Percentiles rank a stretch among this genome's conserved stretches.
phyloP scores from a whole-genome alignment of 23 tunicate species.

The Trididemnum miniatum region DNA sequence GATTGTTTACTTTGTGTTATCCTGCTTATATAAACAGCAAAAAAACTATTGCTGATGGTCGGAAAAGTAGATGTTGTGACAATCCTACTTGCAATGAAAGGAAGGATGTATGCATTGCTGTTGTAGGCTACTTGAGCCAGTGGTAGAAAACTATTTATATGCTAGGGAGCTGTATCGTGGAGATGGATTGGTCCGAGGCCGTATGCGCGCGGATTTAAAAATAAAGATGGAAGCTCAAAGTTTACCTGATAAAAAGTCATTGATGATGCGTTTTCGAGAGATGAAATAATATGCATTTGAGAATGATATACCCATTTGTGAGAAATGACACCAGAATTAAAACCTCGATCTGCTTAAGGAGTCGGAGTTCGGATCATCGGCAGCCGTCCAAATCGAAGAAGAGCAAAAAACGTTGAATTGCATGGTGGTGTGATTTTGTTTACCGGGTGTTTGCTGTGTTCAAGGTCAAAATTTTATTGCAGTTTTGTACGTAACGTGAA shows the following conservation, averaged over 20 bases:
- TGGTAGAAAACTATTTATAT: constrained; percentile 79
- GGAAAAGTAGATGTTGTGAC: constrained; percentile 72
- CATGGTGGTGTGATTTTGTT: too few species aligned
- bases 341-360: constrained; percentile 58
- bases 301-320: too few species aligned
- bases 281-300: too few species aligned
- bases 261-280: too few species aligned
- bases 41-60: constrained; percentile 82
- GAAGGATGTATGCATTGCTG: constrained; percentile 74
- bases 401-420: constrained; percentile 7
- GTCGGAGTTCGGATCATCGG: constrained; percentile 1
- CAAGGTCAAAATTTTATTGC: too few species aligned
- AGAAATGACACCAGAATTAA: constrained; percentile 86
- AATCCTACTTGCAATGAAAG: constrained; percentile 81
- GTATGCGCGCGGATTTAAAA: constrained; percentile 62
- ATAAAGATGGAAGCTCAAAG: constrained; percentile 40
- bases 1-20: constrained; percentile 71
- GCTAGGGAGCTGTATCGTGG: constrained; percentile 73
- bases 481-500: too few species aligned
- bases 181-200: constrained; percentile 53
- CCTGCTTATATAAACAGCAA: constrained; percentile 88
- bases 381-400: constrained; percentile 15
- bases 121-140: constrained; percentile 64
- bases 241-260: constrained; percentile 51
- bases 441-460: too few species aligned